Conservation (phyloP, 92 coral and sea anemone species). For the Plumapathes pennacea region DNA sequence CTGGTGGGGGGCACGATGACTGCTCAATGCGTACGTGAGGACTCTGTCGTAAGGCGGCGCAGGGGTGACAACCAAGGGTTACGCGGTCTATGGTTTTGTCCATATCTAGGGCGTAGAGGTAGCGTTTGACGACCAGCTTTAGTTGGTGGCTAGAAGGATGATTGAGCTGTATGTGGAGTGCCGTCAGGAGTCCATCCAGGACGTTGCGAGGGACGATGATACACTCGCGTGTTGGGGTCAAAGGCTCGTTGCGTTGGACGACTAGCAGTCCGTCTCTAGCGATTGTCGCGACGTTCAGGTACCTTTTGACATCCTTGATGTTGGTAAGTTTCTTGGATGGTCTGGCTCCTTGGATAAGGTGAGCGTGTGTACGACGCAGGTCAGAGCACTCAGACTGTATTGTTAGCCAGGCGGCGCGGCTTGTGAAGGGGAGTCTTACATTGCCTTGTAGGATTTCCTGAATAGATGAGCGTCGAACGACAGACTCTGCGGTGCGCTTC, state of each 20-base stretch:
- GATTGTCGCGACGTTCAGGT: constrained; percentile 44
- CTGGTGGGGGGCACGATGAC: constrained; percentile 43
- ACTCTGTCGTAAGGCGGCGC: constrained; percentile 39
- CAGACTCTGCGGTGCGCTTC: constrained; percentile 4
- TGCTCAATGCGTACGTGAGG: constrained; percentile 43
- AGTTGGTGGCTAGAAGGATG: constrained; percentile 58
- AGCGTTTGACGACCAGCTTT: constrained; percentile 45
- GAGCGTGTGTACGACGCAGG: constrained; percentile 45
- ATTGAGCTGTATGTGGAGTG: constrained; percentile 52
- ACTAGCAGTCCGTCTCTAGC: constrained; percentile 59
- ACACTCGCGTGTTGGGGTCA: constrained; percentile 46
- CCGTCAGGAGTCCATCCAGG: constrained; percentile 55
- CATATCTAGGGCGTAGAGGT: constrained; percentile 52
- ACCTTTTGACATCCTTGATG: constrained; percentile 61
- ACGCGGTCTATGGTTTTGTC: constrained; percentile 50
- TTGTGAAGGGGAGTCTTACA: constrained; percentile 50
- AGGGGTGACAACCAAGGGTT: constrained; percentile 33
- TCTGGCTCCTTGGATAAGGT: constrained; percentile 56
- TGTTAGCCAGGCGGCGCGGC: constrained; percentile 55
- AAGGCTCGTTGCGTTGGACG: constrained; percentile 53
- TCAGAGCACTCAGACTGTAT: too few relatives aligned
- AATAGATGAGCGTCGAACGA: constrained; percentile 15
- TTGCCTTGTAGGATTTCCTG: constrained; percentile 32
- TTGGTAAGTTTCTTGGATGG: constrained; percentile 62
- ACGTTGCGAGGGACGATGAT: constrained; percentile 52